Base-by-base conservation (phyloP, 2,797 vertebrate genomes). In the Coranthus polyacanthus region DNA sequence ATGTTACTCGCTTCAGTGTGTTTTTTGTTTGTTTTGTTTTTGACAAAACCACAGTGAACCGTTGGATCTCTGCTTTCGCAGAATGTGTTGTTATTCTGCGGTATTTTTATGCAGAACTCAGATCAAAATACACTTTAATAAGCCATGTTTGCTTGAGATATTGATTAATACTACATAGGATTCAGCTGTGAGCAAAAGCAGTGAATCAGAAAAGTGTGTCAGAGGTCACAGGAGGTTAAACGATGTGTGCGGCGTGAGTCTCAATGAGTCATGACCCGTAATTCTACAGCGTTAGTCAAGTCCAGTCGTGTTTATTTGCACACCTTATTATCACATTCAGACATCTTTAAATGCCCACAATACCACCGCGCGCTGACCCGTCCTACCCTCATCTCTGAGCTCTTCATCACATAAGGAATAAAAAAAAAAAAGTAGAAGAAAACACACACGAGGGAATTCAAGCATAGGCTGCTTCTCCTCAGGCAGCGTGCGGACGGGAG, bases 261-360 rank as follows among this genome's bases (percentile, higher is more conserved):
- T 45, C 34, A 16, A 0, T 81, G 78, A 75, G 42, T 73, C 72
- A 72, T 22, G 20, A 36, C 38, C 63, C 55, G 13, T 66, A 49
- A 69, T 36, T 9, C 22, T 75, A 74, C 39, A 41, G 41, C 51
- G 59, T 69, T 41, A 55, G n/a, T 75, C 29, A 39, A n/a, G 69
- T 76, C 42, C 47, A 56, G 65, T 56, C 41, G 39, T 13, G 68
- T 79, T 72, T 78, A 68, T 79, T 79, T 81, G 57, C 0, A 29
- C 43, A 50, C 69, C 51, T 72, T 78, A 69, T 68, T 67, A 57
- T 62, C 7, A 41, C 39, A 46, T 52, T 81, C 41, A 67, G 18
- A 6, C 26, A 22, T 17, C 46, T 58, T 75, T 45, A 38, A 12
- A 58, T 46, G 24, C 32, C 32, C 24, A 26, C 41, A 54, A 59